Percentiles rank a stretch among this genome's conserved stretches.
phyloP scores from a whole-genome alignment of 2,888 invertebrate genomes.

The Zeuzera pyrina region DNA sequence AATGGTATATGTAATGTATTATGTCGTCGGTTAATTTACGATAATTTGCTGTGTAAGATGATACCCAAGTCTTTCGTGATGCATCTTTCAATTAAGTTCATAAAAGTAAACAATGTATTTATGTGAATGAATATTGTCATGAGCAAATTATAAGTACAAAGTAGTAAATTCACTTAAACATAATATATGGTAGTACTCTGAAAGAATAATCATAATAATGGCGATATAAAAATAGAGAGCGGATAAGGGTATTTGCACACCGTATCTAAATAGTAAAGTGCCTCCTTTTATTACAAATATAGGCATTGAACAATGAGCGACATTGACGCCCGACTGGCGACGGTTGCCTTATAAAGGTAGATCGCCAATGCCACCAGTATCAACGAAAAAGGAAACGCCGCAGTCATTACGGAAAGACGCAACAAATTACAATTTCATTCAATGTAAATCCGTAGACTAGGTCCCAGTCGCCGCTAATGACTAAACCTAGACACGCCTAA shows the following conservation, averaged over 20 bases:
- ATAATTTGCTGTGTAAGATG: too few relatives aligned
- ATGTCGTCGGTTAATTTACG: conserved; percentile 1
- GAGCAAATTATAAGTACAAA: too few relatives aligned
- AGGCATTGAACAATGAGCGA: conserved; percentile 44
- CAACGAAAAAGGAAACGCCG: conserved; percentile 42
- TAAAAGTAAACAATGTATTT: too few relatives aligned
- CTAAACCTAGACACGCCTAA: conserved; percentile 53
- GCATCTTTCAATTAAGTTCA: too few relatives aligned
- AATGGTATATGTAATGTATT: conserved; percentile 3
- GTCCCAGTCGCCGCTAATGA: conserved; percentile 44
- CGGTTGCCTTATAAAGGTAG: conserved; percentile 36
- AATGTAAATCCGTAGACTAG: conserved; percentile 63
- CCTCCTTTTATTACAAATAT: conserved; percentile 31
- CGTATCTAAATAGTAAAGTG: conserved; percentile 8
- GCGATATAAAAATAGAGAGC: too few relatives aligned
- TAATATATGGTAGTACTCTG: too few relatives aligned
- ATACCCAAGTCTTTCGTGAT: too few relatives aligned
- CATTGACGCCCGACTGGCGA: conserved; percentile 37
- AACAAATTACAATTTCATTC: conserved; percentile 68
- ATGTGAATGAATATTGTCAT: too few relatives aligned
- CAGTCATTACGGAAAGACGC: conserved; percentile 38
- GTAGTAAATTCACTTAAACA: too few relatives aligned
- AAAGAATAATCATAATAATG: too few relatives aligned
- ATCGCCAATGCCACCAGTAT: conserved; percentile 31
- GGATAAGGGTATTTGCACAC: too few relatives aligned